Evolutionary conservation across 2,113 vertebrate genomes (phyloP).

Genomic region (Brevimyrus niger): DNA sequence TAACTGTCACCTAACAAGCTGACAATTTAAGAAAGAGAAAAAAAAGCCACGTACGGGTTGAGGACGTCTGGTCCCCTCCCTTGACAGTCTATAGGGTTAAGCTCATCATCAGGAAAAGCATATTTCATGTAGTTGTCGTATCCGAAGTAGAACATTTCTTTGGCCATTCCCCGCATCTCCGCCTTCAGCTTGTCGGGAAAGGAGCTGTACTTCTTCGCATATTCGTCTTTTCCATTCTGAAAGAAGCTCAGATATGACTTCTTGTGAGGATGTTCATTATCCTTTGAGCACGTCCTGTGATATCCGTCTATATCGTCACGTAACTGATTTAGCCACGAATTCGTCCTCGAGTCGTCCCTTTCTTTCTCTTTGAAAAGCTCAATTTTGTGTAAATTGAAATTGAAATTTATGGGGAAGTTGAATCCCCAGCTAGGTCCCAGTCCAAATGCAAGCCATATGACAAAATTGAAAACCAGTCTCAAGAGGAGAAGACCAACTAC

Average conservation of each 20-base stretch:
- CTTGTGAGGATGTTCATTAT: constrained; percentile 32
- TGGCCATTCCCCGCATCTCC: constrained; percentile 79
- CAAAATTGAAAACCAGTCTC: constrained; percentile 70
- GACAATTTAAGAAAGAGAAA: neutral
- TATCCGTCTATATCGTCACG: constrained; percentile 33
- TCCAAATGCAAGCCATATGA: constrained; percentile 72
- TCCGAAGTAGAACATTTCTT: constrained; percentile 88
- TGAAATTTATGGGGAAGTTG: constrained; percentile 59
- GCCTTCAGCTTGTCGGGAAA: constrained; percentile 74
- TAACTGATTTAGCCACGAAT: constrained; percentile 50
- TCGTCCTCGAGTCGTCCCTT: neutral
- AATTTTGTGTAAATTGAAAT: constrained; percentile 53
- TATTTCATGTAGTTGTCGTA: constrained; percentile 97
- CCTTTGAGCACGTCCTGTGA: constrained; percentile 38
- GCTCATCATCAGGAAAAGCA: constrained; percentile 91
- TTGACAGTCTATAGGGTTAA: constrained; percentile 86
- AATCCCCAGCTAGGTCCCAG: constrained; percentile 75
- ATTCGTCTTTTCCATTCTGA: constrained; percentile 67
- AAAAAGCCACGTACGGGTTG: constrained; percentile 78
- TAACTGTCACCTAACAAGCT: neutral
- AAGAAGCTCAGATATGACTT: constrained; percentile 59
- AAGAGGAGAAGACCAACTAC: constrained; percentile 80
- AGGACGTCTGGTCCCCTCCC: constrained; percentile 84
- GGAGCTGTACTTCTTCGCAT: constrained; percentile 74
- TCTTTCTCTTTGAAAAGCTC: constrained; percentile 52